Evolutionary conservation across 2,113 vertebrate species (phyloP), one percentile per base, ranked within the genome.

Genomic region (Bostrychus sinensis): DNA sequence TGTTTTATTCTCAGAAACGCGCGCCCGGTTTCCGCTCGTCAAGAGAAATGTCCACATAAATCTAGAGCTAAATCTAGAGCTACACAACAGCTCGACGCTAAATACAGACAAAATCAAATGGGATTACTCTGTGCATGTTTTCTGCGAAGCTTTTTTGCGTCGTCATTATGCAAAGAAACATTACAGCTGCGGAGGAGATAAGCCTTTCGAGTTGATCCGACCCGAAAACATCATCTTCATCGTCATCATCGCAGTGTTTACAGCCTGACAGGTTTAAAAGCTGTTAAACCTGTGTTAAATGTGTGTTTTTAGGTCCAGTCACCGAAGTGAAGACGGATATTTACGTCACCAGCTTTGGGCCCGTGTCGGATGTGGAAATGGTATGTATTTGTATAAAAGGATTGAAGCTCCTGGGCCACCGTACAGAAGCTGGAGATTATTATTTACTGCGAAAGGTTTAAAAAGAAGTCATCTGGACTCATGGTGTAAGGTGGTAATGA

Each of bases 281-380:
- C 22, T 20, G 36, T 23, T 45, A 6, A 51, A 69, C 8, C 30
- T 16, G 42, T 23, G 14, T 57, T 30, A 13, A 14, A 36, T 43
- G 32, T 19, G 16, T 63, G 42, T 78, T 71, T 67, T 2, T n/a
- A 97, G 95, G 95, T 92, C 92, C 95, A 73, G 95, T 97, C 86
- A 98, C 96, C 64, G 95, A 96, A 89, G 96, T 98, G 74, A 96
- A 98, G 94, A 98, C 95, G 67, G 95, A 98, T 85, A 98, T 98
- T 86, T 97, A 97, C 80, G 96, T 98, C 83, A 98, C 96, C 78
- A 97, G 96, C 86, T 98, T 98, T 91, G 96, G 96, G 83, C 96
- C 96, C 25, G 96, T 98, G 78, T 98, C 96, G 78, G 96, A 98
- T 89, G 96, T 98, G 84, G 96, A 98, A 92, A 98, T 98, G 96